A percentile compares a stretch with the other conserved stretches of the same genome.
Conservation (phyloP, 2,888 invertebrate genomes). For the Rhagonycha fulva region DNA sequence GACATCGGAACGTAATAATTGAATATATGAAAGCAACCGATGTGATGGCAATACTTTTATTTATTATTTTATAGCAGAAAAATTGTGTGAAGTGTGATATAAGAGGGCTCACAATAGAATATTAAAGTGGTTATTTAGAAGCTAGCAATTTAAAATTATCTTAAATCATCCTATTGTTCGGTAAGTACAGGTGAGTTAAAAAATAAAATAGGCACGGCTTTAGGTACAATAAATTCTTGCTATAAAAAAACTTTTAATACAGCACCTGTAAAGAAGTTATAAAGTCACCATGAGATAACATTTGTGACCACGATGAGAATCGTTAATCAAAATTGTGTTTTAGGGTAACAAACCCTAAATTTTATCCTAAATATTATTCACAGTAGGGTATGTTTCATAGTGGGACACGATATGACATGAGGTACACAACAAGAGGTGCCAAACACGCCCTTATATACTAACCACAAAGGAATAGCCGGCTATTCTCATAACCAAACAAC, state of each 20-base stretch:
- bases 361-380: constrained; percentile 38
- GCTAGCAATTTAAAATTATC: constrained; percentile 20
- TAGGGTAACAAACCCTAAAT: constrained; percentile 39
- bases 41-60: not conserved
- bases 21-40: not conserved
- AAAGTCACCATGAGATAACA: constrained; percentile 34
- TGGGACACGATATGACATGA: constrained; percentile 28
- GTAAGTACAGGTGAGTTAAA: not conserved
- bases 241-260: not conserved
- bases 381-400: constrained; percentile 36
- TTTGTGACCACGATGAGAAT: constrained; percentile 35
- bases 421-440: constrained; percentile 23
- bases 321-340: constrained; percentile 46
- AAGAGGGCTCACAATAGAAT: constrained; percentile 3
- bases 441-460: constrained; percentile 24
- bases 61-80: not conserved
- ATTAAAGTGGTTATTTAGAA: constrained; percentile 13
- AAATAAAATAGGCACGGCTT: not conserved
- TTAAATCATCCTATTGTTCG: constrained; percentile 14
- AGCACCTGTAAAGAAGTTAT: constrained; percentile 15
- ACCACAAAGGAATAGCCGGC: constrained; percentile 26
- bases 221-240: not conserved
- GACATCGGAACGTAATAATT: not conserved
- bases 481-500: constrained; percentile 41
- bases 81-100: not conserved